Base-by-base conservation (phyloP, 2,797 vertebrate species). In the Argya squamiceps region DNA sequence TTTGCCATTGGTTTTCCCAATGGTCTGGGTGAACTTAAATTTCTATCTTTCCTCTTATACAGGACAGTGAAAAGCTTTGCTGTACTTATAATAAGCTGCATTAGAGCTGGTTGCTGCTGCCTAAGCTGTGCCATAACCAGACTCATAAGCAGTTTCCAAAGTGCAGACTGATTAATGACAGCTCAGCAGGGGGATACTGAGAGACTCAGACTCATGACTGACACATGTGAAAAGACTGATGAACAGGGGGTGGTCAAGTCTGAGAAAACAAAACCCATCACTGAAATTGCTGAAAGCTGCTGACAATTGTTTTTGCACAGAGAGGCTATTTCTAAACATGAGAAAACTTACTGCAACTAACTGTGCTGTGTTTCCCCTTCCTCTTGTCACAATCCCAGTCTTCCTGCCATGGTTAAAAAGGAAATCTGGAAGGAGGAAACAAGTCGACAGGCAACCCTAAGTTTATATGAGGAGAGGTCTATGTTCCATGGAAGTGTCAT, bases 351-450 rank as follows among this genome's bases (percentile, higher is more conserved):
- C 10, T 55, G 50, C 74, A 55, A 18, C 60, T 87, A 37, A 85
- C 84, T 47, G 44, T 69, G 50, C 65, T 78, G 12, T 62, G 84
- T 84, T 92, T 91, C 77, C 85, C 68, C 39, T 92, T 86, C 62
- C 62, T 89, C 32, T 22, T 69, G 64, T 78, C 44, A 89, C 58
- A 88, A 80, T 50, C 46, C 32, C 12, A 12, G 43, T 50, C 64
- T 34, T 69, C 60, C 84, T 22, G 71, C 56, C 17, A 12, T 7
- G 18, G 59, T 52, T 49, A 58, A 83, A 94, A 68, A 74, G 76
- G 84, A 94, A 91, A 69, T 67, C 46, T 80, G 84, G 76, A 96
- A 92, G 53, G 15, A 37, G 73, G 84, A 94, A 97, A 89, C 30
- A 70, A 94, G 58, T 65, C 62, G 90, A 70, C 41, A 49, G 22